Conservation (phyloP, 2,797 vertebrate genomes). For the Tragelaphus eurycerus region DNA sequence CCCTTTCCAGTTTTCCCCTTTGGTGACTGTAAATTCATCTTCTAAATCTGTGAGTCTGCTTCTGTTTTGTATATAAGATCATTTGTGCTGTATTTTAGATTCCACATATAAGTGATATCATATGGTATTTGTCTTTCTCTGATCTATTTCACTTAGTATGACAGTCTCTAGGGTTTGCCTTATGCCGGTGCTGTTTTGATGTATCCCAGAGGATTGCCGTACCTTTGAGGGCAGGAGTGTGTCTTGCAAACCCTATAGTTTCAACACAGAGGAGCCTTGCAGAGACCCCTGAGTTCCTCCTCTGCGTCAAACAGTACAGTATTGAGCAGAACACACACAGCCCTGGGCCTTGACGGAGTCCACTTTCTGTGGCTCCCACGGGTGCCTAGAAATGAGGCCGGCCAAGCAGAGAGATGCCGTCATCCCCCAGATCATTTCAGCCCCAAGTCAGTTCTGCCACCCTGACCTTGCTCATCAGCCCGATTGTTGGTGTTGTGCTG, state of each 20-base stretch:
- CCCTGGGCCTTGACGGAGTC: neutral
- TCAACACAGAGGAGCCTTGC: neutral
- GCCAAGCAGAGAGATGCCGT: neutral
- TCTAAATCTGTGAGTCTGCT: neutral
- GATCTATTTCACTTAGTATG: neutral
- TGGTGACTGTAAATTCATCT: neutral
- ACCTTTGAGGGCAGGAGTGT: neutral
- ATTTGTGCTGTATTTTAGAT: neutral
- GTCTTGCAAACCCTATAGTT: neutral
- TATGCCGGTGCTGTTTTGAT: neutral
- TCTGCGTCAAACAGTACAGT: rapidly evolving
- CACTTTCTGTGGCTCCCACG: rapidly evolving
- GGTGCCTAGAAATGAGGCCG: rapidly evolving
- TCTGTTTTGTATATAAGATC: neutral
- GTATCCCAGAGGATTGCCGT: neutral
- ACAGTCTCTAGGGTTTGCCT: neutral
- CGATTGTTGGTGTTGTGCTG: neutral
- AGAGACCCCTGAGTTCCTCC: neutral
- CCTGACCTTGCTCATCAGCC: neutral
- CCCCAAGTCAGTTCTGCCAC: rapidly evolving
- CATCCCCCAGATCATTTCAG: neutral
- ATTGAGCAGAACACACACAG: neutral
- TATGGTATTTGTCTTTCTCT: neutral
- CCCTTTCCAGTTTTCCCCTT: neutral
- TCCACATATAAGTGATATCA: neutral